Conservation (phyloP, 2,888 invertebrate species). For the Eutolmus rufibarbis region DNA sequence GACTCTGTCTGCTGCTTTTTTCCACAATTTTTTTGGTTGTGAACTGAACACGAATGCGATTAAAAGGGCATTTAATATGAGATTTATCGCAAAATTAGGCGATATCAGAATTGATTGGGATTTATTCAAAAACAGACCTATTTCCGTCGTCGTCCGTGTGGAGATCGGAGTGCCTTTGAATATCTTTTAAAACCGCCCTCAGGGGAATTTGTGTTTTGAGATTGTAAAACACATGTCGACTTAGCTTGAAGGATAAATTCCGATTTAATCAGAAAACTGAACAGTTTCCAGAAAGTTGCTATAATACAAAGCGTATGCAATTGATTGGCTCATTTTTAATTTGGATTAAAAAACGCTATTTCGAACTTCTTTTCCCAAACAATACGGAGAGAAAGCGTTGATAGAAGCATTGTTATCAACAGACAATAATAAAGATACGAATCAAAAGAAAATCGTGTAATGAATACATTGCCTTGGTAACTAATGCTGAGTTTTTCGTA, state of each 20-base stretch:
- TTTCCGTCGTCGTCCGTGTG: neutral
- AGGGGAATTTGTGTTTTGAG: neutral
- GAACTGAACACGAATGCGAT: neutral
- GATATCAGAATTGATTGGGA: neutral
- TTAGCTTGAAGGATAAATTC: neutral
- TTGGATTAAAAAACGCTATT: neutral
- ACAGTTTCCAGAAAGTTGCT: neutral
- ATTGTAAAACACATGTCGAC: neutral
- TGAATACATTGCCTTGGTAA: neutral
- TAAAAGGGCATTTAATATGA: neutral
- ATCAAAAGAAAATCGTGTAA: neutral
- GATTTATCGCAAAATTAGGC: neutral
- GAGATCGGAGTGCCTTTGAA: neutral
- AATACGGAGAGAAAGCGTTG: neutral
- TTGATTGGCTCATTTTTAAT: neutral
- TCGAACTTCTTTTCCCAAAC: neutral
- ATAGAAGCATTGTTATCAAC: neutral
- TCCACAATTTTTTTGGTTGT: neutral
- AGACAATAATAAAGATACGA: neutral
- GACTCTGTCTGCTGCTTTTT: neutral
- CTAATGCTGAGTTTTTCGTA: neutral
- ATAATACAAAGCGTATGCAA: neutral
- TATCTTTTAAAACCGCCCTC: neutral
- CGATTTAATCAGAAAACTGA: neutral
- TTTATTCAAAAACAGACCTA: neutral